Evolutionary conservation across 2,797 vertebrate genomes (phyloP), one percentile per base, ranked within the genome.

Genomic region (Xenentodon cancila): DNA sequence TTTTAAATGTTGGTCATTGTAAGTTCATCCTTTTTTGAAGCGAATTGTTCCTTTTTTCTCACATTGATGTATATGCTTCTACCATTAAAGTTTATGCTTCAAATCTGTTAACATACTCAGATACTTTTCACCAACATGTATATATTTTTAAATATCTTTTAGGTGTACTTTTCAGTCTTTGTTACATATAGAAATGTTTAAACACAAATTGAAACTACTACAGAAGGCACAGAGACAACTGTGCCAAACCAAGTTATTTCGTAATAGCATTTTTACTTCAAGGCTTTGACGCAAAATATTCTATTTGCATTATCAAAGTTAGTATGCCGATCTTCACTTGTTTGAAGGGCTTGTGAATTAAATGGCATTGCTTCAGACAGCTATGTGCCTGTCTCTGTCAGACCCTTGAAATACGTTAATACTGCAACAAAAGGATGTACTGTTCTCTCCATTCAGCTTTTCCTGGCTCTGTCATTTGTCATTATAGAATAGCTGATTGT

Each of bases 401-500:
- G 27, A 47, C 45, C 51, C 16, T 16, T 16, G 16, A 25, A 16
- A 49, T 1, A 44, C 13, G 20, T 75, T 49, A 20, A 53, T 66
- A 54, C 65, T 30, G 27, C 50, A 32, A 45, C 45, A 57, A 57
- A 54, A 68, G 22, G 25, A 50, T 5, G 30, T 9, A 19, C 37
- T 22, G 17, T 61, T 66, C 25, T 25, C 17, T 42, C 21, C 37
- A 5, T 52, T 53, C 30, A 30, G 49, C 25, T 20, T 66, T 71
- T 83, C 64, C 52, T 20, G 45, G 59, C 66, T 64, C 20, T 43
- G 59, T 82, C 64, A 1, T 77, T 64, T 87, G 81, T 77, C 71
- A 85, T 85, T 83, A 77, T 65, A 73, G 59, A 80, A 85, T 55
- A 50, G 66, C 79, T 84, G 84, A 92, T 92, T 68, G 59, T 85